Percentiles rank a stretch among this genome's conserved stretches.
phyloP scores from a whole-genome alignment of 2,888 invertebrate species.

The Mycogona germanica region DNA sequence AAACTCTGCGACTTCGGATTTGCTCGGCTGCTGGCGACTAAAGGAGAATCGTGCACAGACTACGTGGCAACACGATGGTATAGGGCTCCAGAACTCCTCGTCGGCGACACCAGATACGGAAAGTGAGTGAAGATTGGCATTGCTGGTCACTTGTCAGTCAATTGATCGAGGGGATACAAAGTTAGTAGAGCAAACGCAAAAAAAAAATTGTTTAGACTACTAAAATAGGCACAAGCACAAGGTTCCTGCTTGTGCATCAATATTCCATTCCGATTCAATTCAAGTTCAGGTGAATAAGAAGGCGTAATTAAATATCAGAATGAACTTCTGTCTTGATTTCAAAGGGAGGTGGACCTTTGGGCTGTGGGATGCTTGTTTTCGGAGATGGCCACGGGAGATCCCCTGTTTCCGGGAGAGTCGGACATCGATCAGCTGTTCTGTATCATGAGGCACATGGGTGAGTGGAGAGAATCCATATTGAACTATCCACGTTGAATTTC shows the following conservation, averaged over 20 bases:
- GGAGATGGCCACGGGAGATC: conserved; percentile 76
- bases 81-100: conserved; percentile 70
- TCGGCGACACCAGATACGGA: conserved; percentile 54
- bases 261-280: no score
- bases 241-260: no score
- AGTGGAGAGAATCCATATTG: conserved; percentile 20
- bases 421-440: conserved; percentile 78
- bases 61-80: conserved; percentile 88
- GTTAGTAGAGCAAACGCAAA: no score
- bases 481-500: background rate
- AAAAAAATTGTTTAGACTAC: no score
- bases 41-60: conserved; percentile 70
- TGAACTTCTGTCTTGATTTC: no score
- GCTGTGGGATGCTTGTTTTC: conserved; percentile 71
- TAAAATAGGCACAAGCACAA: no score
- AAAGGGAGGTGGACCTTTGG: conserved; percentile 70
- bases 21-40: conserved; percentile 55
- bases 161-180: no score
- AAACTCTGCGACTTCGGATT: conserved; percentile 89
- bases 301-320: no score
- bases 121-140: conserved; percentile 40
- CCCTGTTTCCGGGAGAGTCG: conserved; percentile 76
- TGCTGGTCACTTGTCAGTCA: no score
- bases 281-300: no score
- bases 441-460: conserved; percentile 65